Base-by-base conservation (phyloP, 1,140 invertebrate species). In the Atta colombica region DNA sequence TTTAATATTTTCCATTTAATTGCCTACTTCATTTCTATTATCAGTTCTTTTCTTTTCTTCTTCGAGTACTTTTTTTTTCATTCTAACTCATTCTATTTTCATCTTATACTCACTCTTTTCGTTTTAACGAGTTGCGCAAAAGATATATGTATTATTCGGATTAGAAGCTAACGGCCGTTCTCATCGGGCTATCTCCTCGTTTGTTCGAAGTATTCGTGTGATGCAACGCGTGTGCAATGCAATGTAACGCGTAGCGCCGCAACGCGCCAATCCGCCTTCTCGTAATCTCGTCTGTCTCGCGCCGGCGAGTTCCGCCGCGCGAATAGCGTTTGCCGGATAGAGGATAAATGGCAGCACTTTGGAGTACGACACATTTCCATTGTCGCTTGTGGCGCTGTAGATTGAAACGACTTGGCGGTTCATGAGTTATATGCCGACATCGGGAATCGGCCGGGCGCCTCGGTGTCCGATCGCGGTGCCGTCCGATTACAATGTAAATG, bases 351-450 rank as follows among this genome's bases (percentile, higher is more conserved):
- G 84, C 81, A 80, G 84, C 87, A 88, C 91, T 91, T 91, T 86
- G 89, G 88, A 87, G 88, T 55, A 78, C 82, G 89, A 91, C 87
- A 93, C 90, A 80, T 91, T 92, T 80, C 88, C 89, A 90, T 90
- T 90, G 81, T 90, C 61, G 35, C 16, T 25, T 85, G 71, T 89
- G 89, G 77, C 87, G 81, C 82, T 87, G 91, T 77, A 88, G 89
- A 91, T 92, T 90, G 90, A 93, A 93, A 92, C 89, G 89, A 89
- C 88, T 87, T 91, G 89, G 81, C 77, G 85, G 89, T 88, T 63
- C 75, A 88, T 88, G 86, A 90, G 89, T 90, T 87, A 93, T 90
- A 77, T 84, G 75, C 68, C 86, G 87, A 92, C 72, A 78, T 85
- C 77, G 88, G 85, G 82, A 88, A 87, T 92, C 86, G 88, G 88